Conservation (phyloP, 2,113 vertebrate species). For the Psettodes erumei region DNA sequence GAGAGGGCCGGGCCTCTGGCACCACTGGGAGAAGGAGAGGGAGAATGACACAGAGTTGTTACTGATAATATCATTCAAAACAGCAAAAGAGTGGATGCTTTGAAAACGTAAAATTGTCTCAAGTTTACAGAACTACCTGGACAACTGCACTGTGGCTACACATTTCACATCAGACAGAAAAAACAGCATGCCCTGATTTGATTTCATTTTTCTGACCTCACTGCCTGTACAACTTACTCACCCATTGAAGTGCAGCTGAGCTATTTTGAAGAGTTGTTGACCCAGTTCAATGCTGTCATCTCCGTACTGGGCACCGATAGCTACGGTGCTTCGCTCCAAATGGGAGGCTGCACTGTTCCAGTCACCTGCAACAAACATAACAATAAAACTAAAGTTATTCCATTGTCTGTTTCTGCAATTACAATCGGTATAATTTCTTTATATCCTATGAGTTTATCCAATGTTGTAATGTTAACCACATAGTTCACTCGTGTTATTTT, state of each 20-base stretch:
- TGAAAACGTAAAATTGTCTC: neutral
- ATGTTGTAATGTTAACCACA: neutral
- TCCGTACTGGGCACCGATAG: slow-evolving; percentile 85
- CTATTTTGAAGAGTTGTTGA: slow-evolving; percentile 93
- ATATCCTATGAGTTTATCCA: too few species aligned
- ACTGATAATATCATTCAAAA: slow-evolving; percentile 13
- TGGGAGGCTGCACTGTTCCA: slow-evolving; percentile 90
- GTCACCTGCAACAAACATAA: slow-evolving; percentile 79
- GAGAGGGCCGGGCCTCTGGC: slow-evolving; percentile 80
- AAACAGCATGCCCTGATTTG: neutral
- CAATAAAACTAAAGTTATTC: neutral
- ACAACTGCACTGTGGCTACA: neutral
- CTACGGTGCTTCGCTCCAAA: slow-evolving; percentile 83
- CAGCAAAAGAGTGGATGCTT: neutral
- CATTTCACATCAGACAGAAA: neutral
- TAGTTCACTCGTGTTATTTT: neutral
- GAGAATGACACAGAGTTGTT: slow-evolving; percentile 5
- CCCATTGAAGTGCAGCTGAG: slow-evolving; percentile 95
- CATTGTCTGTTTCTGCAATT: too few species aligned
- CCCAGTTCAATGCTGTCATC: slow-evolving; percentile 89
- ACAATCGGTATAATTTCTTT: too few species aligned
- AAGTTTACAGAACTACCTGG: neutral
- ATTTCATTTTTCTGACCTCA: neutral
- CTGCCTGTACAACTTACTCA: slow-evolving; percentile 64
- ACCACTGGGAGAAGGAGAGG: slow-evolving; percentile 54